These are phyloP conservation scores for Rostratula benghalensis DNA, from an alignment of 2,113 vertebrate species.

Conservation along the genomic window DNA sequence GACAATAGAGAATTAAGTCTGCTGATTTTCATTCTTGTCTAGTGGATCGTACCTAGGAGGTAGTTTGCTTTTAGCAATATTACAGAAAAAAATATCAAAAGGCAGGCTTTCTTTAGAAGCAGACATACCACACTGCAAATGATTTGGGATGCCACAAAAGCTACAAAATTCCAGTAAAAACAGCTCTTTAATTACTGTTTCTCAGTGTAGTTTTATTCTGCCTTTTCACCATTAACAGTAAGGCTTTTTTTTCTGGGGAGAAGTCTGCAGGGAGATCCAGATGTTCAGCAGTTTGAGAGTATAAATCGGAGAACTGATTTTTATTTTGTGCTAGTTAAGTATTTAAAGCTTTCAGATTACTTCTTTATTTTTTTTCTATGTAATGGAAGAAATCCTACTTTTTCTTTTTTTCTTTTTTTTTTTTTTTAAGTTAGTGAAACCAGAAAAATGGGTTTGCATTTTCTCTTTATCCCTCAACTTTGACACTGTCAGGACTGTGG, in stretches of 20 bases:
- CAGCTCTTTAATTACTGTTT: neutral
- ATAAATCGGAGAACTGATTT: neutral
- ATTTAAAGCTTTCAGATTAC: neutral
- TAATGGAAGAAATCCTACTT: neutral
- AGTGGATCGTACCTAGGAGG: neutral
- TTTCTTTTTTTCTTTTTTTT: neutral
- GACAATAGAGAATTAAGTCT: neutral
- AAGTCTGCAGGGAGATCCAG: neutral
- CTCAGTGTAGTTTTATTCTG: neutral
- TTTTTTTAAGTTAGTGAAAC: neutral
- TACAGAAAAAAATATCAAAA: neutral
- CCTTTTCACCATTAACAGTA: neutral
- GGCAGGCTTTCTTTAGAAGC: neutral
- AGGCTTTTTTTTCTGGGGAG: fast-evolving
- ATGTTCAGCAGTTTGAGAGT: neutral
- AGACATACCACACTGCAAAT: neutral
- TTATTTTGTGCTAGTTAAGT: neutral
- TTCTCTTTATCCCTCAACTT: neutral
- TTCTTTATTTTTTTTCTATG: neutral
- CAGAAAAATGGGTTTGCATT: neutral
- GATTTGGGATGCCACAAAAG: neutral
- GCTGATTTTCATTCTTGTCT: neutral
- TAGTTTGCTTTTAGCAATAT: neutral
- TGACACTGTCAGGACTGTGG: neutral
- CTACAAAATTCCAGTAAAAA: neutral